phyloP scores from a whole-genome alignment of 1,140 invertebrate species.

The Polypedilum vanderplanki region DNA sequence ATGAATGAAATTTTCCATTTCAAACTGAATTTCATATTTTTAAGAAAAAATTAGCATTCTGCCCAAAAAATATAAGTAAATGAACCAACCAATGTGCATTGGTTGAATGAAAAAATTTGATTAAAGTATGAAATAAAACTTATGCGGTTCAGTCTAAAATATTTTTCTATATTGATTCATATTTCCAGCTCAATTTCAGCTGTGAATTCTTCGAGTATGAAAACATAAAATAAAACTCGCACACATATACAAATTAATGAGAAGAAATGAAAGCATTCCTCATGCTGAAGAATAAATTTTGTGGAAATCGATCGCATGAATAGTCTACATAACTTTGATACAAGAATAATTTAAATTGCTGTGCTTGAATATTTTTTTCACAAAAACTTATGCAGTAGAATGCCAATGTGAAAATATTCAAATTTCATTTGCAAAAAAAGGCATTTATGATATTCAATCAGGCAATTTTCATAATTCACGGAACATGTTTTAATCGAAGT shows the following conservation, averaged over 20 bases:
- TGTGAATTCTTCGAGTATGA: too few relatives aligned
- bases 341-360: not conserved
- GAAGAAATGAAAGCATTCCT: not conserved
- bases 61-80: too few relatives aligned
- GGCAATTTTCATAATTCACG: constrained; percentile 17
- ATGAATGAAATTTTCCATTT: not conserved
- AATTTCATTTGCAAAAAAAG: not conserved
- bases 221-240: too few relatives aligned
- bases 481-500: constrained; percentile 6
- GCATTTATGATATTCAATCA: constrained; percentile 18
- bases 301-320: not conserved
- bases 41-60: not conserved
- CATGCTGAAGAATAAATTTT: not conserved
- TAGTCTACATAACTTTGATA: not conserved
- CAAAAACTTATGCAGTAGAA: not conserved
- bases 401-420: not conserved
- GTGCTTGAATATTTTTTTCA: constrained; percentile 3
- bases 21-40: not conserved
- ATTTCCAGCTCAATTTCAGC: too few relatives aligned
- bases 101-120: too few relatives aligned
- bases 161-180: too few relatives aligned
- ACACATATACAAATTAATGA: too few relatives aligned
- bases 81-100: too few relatives aligned
- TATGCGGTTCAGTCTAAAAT: too few relatives aligned
- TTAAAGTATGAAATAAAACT: too few relatives aligned